A percentile compares a stretch with the other conserved stretches of the same genome.
Conservation (phyloP, 1,140 invertebrate genomes). For the Drosophila lowei region DNA sequence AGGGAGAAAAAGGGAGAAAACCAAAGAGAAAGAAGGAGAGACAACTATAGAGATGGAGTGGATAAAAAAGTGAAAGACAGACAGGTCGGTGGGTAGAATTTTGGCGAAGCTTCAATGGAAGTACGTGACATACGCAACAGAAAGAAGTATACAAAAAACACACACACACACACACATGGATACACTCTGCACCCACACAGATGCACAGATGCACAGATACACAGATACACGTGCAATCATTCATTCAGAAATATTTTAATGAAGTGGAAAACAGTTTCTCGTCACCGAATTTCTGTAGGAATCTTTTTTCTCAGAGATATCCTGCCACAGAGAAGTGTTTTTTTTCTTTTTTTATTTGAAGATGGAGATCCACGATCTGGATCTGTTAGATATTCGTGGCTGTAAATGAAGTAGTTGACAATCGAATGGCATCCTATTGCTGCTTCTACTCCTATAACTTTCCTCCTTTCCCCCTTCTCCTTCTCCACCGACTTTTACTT, state of each 20-base stretch:
- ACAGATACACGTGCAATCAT: conserved; percentile 4
- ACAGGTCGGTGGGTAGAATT: neutral
- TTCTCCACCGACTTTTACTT: neutral
- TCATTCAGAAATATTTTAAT: conserved; percentile 46
- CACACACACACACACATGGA: conserved; percentile 1
- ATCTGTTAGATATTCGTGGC: too few relatives aligned
- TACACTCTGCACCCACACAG: neutral
- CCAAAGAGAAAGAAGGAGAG: neutral
- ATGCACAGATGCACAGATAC: conserved; percentile 5
- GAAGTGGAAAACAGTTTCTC: conserved; percentile 40
- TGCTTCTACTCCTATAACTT: neutral
- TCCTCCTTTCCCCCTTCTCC: too few relatives aligned
- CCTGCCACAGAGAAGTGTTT: too few relatives aligned
- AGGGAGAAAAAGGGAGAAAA: neutral
- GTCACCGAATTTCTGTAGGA: conserved; percentile 4
- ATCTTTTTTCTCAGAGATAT: neutral
- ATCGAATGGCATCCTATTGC: too few relatives aligned
- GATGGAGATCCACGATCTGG: too few relatives aligned
- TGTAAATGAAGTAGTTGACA: too few relatives aligned
- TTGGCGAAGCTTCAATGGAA: conserved; percentile 42
- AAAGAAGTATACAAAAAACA: too few relatives aligned
- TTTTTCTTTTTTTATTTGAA: too few relatives aligned
- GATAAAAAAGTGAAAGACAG: neutral
- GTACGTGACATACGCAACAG: conserved; percentile 48
- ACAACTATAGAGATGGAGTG: neutral